Evolutionary conservation across 2,113 vertebrate species (phyloP).

Genomic region (Oryzias javanicus): DNA sequence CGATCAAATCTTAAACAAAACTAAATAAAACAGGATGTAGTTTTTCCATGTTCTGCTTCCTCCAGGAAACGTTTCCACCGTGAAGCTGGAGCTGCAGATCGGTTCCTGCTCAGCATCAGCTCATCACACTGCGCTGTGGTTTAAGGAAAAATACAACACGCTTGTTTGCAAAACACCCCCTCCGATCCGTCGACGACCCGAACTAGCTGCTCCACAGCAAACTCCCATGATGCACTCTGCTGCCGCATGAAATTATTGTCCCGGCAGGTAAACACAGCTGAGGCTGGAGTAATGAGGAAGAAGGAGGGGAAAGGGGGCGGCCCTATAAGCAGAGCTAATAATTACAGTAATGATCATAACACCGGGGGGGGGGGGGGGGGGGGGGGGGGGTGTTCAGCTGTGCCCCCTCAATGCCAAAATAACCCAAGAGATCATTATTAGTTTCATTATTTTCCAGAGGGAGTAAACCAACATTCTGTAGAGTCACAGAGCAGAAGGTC

Average conservation of each 20-base stretch:
- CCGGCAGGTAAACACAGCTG: constrained; percentile 10
- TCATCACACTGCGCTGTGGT: no score
- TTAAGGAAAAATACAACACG: background rate
- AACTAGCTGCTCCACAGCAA: background rate
- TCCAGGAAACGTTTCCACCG: no score
- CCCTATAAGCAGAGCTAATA: background rate
- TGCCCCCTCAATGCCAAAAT: no score
- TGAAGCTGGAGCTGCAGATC: no score
- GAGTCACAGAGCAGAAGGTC: no score
- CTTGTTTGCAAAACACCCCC: background rate
- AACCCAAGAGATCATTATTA: no score
- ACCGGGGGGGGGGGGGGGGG: background rate
- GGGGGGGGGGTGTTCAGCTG: background rate
- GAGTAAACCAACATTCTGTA: no score
- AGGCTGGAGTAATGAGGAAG: constrained; percentile 1
- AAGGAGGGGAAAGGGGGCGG: background rate
- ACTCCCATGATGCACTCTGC: background rate
- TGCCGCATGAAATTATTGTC: background rate
- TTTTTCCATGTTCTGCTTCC: no score
- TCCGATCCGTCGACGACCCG: background rate
- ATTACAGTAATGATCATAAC: background rate
- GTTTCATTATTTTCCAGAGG: no score
- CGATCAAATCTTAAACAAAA: no score
- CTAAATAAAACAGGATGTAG: no score
- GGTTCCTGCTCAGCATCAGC: no score